These are phyloP conservation scores for Tyto alba DNA, from an alignment of 2,113 vertebrate genomes.

Conservation along the genomic window DNA sequence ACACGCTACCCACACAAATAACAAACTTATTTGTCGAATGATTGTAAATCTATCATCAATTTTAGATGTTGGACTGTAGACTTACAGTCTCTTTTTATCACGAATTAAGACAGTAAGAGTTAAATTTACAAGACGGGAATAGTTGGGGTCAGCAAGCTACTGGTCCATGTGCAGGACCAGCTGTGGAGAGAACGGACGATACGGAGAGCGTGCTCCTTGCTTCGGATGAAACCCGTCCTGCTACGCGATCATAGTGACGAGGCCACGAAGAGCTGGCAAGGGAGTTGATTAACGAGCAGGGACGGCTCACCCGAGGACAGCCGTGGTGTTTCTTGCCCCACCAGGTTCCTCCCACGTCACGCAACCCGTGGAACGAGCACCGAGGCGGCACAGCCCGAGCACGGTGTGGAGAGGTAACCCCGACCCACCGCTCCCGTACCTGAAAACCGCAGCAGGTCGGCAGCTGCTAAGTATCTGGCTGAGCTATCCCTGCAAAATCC, in stretches of 20 bases:
- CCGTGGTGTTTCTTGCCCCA: not conserved
- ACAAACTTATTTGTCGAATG: not conserved
- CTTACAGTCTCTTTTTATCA: not conserved
- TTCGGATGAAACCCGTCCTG: not conserved
- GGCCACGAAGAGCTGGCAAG: not conserved
- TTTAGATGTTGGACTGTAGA: no score
- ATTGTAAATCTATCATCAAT: not conserved
- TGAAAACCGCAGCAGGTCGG: not conserved
- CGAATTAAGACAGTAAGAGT: not conserved
- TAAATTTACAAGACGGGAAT: not conserved
- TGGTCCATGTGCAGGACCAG: not conserved
- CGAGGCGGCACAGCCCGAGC: rapidly evolving
- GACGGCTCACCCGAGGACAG: not conserved
- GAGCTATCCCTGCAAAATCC: not conserved
- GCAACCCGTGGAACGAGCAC: not conserved
- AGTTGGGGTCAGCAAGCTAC: not conserved
- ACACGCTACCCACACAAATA: rapidly evolving
- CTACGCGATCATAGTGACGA: rapidly evolving
- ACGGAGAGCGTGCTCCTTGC: rapidly evolving
- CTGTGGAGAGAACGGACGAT: rapidly evolving
- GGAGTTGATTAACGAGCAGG: not conserved
- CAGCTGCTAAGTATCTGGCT: conserved; percentile 49
- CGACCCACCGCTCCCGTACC: not conserved
- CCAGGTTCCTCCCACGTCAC: not conserved
- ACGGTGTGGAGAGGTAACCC: not conserved